Conservation (phyloP, 2,113 vertebrate species). For the Phaethornis superciliosus region DNA sequence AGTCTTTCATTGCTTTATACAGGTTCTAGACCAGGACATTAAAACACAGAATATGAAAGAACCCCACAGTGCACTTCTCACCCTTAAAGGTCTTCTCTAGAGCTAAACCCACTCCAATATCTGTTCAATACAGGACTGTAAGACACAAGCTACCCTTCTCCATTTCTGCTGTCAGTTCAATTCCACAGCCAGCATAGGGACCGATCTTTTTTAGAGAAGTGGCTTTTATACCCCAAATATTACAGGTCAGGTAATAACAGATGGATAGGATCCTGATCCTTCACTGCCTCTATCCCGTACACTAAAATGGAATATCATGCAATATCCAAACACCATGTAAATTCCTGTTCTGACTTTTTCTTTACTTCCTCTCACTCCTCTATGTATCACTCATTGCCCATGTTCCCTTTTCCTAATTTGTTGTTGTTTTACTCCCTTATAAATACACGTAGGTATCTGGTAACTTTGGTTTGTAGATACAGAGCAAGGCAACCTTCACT, state of each 20-base stretch:
- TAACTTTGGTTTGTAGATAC: neutral
- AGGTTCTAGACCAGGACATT: neutral
- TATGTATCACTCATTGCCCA: neutral
- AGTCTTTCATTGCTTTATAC: neutral
- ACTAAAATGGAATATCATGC: neutral
- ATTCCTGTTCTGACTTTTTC: neutral
- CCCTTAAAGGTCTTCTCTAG: neutral
- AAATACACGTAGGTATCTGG: neutral
- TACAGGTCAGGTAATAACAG: neutral
- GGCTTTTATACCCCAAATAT: neutral
- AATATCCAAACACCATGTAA: neutral
- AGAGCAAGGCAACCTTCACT: neutral
- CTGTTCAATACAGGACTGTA: neutral
- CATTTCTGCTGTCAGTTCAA: neutral
- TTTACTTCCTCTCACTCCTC: neutral
- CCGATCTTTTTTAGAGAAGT: neutral
- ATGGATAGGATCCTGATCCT: neutral
- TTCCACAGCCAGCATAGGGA: neutral
- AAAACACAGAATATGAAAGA: neutral
- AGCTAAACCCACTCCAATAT: neutral
- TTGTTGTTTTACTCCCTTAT: neutral
- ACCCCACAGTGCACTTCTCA: fast-evolving
- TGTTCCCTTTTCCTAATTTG: neutral
- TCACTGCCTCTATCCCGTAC: neutral
- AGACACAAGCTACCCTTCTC: neutral